Conservation (phyloP, 2,797 vertebrate species). For the Lerista edwardsae region DNA sequence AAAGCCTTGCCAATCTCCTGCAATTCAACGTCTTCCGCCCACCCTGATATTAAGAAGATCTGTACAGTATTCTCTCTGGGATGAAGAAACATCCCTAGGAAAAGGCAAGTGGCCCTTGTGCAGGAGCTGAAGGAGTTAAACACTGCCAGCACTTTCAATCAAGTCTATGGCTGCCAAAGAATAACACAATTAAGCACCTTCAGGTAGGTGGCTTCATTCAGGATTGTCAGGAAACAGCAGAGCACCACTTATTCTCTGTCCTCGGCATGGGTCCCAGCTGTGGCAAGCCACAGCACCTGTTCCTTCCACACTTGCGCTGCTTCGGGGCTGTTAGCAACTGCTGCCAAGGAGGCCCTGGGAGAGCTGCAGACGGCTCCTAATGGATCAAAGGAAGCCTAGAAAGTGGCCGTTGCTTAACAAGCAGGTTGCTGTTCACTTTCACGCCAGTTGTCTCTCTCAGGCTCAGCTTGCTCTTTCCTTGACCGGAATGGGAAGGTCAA, state of each 20-base stretch:
- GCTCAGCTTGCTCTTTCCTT: background rate
- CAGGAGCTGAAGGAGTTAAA: background rate
- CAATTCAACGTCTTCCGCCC: too few species aligned
- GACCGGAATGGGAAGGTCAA: conserved; percentile 36
- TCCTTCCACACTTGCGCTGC: conserved; percentile 70
- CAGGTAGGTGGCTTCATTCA: background rate
- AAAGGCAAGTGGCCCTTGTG: background rate
- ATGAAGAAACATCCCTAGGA: background rate
- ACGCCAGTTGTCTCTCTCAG: conserved; percentile 60
- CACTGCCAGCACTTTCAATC: background rate
- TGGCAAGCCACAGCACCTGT: conserved; percentile 68
- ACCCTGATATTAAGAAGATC: background rate
- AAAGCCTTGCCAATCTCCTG: too few species aligned
- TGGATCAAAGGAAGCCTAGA: conserved; percentile 65
- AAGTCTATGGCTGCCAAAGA: background rate
- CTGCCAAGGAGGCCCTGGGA: conserved; percentile 61
- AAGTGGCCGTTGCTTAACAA: conserved; percentile 64
- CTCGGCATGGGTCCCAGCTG: conserved; percentile 5
- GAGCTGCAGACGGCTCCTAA: conserved; percentile 61
- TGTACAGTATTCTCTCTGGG: too few species aligned
- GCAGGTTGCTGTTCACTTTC: conserved; percentile 68
- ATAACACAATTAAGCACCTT: background rate
- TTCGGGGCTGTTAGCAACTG: conserved; percentile 63
- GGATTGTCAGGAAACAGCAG: conserved; percentile 17
- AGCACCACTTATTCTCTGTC: background rate